Percentiles rank a stretch among this genome's conserved stretches.
Conservation (phyloP, 2,888 invertebrate genomes). For the Rhagium mordax region DNA sequence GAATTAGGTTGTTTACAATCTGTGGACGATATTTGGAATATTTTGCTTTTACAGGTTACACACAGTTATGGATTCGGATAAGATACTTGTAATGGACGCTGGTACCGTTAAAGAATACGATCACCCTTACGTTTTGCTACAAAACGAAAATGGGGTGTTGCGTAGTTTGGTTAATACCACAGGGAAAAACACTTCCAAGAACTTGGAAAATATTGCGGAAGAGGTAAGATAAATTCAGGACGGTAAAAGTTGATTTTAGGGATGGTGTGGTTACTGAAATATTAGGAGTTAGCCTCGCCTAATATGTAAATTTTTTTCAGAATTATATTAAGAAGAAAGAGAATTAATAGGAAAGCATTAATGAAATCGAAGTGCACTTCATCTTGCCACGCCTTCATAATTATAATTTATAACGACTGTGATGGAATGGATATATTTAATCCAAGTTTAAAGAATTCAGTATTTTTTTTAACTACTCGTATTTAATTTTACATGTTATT, state of each 20-base stretch:
- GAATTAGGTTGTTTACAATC: neutral
- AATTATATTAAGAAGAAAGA: conserved; percentile 40
- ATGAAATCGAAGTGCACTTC: neutral
- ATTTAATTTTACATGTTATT: neutral
- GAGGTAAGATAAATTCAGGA: conserved; percentile 47
- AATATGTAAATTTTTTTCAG: no score
- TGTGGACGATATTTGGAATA: neutral
- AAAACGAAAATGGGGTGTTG: conserved; percentile 76
- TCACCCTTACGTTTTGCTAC: conserved; percentile 80
- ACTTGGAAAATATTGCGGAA: conserved; percentile 59
- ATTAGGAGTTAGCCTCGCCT: no score
- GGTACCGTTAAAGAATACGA: conserved; percentile 85
- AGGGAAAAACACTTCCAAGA: conserved; percentile 55
- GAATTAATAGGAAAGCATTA: neutral
- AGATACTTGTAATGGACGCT: conserved; percentile 87
- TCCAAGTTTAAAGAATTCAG: conserved; percentile 25
- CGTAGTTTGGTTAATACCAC: conserved; percentile 75
- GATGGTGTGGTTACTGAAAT: no score
- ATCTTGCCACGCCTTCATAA: conserved; percentile 18
- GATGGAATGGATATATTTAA: conserved; percentile 16
- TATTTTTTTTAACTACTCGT: conserved; percentile 26
- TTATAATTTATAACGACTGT: conserved; percentile 17
- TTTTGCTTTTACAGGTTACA: conserved; percentile 71
- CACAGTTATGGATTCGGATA: conserved; percentile 91
- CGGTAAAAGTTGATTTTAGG: neutral